A percentile compares a stretch with the other conserved stretches of the same genome.
Conservation (phyloP, 2,113 vertebrate genomes). For the Scytalopus superciliaris region DNA sequence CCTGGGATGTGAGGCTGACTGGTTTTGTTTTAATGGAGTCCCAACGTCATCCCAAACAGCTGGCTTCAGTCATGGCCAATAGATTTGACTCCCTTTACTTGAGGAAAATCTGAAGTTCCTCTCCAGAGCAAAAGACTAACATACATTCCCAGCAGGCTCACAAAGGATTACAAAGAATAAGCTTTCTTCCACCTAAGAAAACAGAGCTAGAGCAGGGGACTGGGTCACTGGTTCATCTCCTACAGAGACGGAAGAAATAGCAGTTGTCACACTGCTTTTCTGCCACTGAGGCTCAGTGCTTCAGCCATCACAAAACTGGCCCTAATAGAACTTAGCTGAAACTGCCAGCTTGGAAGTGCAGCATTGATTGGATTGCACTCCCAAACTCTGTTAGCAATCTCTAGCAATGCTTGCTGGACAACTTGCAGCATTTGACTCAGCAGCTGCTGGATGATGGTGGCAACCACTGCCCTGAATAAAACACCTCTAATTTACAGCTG, state of each 20-base stretch:
- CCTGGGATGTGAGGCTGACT: background rate
- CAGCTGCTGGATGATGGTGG: background rate
- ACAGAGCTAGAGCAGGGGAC: background rate
- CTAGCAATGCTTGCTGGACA: background rate
- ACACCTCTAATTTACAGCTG: background rate
- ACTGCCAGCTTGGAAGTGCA: background rate
- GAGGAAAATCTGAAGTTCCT: background rate
- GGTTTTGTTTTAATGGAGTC: background rate
- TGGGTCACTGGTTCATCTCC: background rate
- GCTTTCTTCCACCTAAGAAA: background rate
- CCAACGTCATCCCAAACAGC: background rate
- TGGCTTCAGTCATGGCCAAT: background rate
- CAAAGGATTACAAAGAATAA: background rate
- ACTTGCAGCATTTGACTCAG: background rate
- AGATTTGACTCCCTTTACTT: background rate
- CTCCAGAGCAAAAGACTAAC: background rate
- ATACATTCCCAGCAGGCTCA: background rate
- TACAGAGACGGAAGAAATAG: background rate
- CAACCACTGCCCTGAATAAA: background rate
- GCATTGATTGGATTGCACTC: background rate
- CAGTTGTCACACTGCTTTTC: background rate
- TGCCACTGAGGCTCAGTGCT: background rate
- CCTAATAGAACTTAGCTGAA: background rate
- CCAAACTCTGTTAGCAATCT: background rate
- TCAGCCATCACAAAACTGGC: background rate